Evolutionary conservation across 2,797 vertebrate genomes (phyloP), one percentile per base, ranked within the genome.

Genomic region (Hippoglossus hippoglossus): DNA sequence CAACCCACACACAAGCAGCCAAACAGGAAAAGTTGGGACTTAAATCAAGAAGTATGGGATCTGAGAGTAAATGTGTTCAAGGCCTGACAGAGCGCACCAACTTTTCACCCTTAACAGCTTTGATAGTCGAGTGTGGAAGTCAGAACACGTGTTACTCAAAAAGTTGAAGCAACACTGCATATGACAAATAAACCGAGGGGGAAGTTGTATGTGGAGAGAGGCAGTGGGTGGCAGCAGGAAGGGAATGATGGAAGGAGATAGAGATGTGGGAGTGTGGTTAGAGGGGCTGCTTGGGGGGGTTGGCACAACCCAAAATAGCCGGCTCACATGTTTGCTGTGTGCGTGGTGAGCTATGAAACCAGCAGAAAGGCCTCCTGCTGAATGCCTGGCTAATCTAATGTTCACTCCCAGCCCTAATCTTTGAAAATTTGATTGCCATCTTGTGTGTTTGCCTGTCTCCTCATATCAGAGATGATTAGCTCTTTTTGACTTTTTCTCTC

Each of bases 321-420:
- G 51, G 60, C 89, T 94, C 90, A 88, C 92, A 92, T 92, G 91
- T 91, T 93, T 84, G 76, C 90, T 89, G 83, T 90, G 84, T 86
- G 73, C 9, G 13, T 79, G 71, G 80, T 71, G 79, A 87, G 78
- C 85, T 77, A 63, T 80, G 81, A 84, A 85, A 75, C 65, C 24
- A 60, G 70, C 77, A 79, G 76, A 67, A 69, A 55, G 67, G 75
- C 67, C 75, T 82, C 76, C 78, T 51, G 77, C 86, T 68, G 68
- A 82, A 89, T 79, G 79, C 75, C 77, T 73, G 47, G 52, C 69
- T 87, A 85, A 90, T 90, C 80, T 77, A 91, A 92, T 89, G 79
- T 83, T 83, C 70, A 64, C 71, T 67, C 64, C 77, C 61, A 54
- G 67, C 39, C 54, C 25, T 81, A 46, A 75, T 79, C 82, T 81